These are phyloP conservation scores for Arrhopalites spinosus DNA, from an alignment of 2,888 invertebrate species.

Conservation along the genomic window DNA sequence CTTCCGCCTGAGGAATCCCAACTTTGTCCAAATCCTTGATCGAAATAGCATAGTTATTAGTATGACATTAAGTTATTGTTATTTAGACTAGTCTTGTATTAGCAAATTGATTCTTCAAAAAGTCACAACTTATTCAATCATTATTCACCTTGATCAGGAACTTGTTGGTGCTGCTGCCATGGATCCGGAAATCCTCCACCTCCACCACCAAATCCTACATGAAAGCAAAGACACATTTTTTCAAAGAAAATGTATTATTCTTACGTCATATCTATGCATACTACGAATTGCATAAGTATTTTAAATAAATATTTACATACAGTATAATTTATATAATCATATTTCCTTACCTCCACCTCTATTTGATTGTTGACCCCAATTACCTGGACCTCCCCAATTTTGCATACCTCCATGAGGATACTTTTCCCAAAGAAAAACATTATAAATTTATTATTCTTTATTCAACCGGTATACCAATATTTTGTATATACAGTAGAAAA, in stretches of 20 bases:
- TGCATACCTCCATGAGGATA: too few relatives aligned
- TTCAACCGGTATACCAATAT: too few relatives aligned
- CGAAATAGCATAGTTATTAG: too few relatives aligned
- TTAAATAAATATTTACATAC: background rate
- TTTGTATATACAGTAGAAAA: background rate
- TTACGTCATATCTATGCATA: background rate
- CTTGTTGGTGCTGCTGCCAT: slow-evolving; percentile 56
- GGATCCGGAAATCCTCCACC: slow-evolving; percentile 42
- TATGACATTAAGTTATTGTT: too few relatives aligned
- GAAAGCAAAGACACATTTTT: background rate
- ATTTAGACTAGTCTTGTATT: too few relatives aligned
- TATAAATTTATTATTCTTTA: too few relatives aligned
- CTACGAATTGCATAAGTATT: background rate
- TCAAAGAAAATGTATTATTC: background rate
- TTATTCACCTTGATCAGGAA: slow-evolving; percentile 56
- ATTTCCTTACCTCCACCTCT: too few relatives aligned
- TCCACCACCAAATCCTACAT: slow-evolving; percentile 34
- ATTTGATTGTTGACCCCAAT: background rate
- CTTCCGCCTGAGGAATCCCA: slow-evolving; percentile 58
- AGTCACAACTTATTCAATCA: too few relatives aligned
- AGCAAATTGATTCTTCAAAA: too few relatives aligned
- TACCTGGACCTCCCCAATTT: background rate
- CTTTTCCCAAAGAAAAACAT: background rate
- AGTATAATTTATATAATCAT: background rate
- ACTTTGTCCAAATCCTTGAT: slow-evolving; percentile 58